Conservation (phyloP, 2,888 invertebrate species). For the Lepidonotus clava region DNA sequence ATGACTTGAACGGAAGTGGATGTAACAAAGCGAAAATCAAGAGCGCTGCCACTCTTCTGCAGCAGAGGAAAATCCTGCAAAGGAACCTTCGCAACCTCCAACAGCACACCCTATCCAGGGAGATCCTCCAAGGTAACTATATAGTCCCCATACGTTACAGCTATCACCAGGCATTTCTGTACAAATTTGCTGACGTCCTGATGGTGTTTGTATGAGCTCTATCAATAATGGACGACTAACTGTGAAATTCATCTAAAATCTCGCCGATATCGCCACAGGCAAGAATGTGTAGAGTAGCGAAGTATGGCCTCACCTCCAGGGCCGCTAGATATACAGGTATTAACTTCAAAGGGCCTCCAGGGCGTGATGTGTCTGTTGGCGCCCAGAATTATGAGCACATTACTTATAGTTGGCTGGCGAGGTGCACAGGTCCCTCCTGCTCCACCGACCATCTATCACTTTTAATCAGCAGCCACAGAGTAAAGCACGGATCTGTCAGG, state of each 20-base stretch:
- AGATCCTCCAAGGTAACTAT: slow-evolving; percentile 79
- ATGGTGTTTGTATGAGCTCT: background rate
- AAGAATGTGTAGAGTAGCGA: background rate
- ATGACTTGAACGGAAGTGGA: slow-evolving; percentile 44
- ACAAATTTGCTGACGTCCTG: background rate
- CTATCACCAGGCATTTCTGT: slow-evolving; percentile 15
- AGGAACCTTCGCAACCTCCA: slow-evolving; percentile 83
- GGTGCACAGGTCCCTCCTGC: background rate
- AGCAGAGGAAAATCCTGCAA: slow-evolving; percentile 84
- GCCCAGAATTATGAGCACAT: background rate
- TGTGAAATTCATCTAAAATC: background rate
- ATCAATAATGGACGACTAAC: background rate
- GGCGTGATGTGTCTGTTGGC: background rate
- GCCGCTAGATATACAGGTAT: background rate
- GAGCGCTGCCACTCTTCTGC: slow-evolving; percentile 82
- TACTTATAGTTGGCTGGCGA: background rate
- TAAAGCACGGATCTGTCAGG: background rate
- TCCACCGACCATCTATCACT: background rate
- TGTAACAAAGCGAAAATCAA: slow-evolving; percentile 70
- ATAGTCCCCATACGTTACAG: background rate
- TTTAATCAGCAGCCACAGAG: slow-evolving; percentile 8
- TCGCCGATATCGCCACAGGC: background rate
- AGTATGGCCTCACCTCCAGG: background rate
- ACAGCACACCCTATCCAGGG: slow-evolving; percentile 82
- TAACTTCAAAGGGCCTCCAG: background rate